Base-by-base conservation (phyloP, 2,888 invertebrate genomes). In the Harpalus rufipes region DNA sequence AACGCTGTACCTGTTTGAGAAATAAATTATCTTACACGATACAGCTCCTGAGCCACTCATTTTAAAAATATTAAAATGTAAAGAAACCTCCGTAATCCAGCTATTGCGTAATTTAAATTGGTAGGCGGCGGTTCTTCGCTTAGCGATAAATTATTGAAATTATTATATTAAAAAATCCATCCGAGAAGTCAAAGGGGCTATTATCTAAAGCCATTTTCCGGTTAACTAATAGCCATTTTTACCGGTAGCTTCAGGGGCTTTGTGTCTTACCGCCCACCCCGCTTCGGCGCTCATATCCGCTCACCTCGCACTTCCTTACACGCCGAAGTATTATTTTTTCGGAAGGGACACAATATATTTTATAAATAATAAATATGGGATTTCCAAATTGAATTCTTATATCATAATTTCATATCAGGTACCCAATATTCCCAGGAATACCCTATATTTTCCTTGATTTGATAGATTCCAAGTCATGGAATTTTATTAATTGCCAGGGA, bases 161-260 rank as follows among this genome's bases (percentile, higher is more conserved):
- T 93, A 94, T 94, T 94, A 93, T 94, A 94, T 94, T 94, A 94
- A 94, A 94, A 94, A 94, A 94, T 94, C 94, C 94, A 94, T 94
- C 94, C 93, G 92, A 93, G 93, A 92, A 93, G 93, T 93, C 93
- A 93, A 93, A 93, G 93, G 92, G 92, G 91, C 92, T 92, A 93
- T 91, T 90, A 91, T 91, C 90, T 90, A 88, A 88, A 89, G 91
- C 87, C 90, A 88, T 91, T 91, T 89, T 89, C 87, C 88, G 87
- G 88, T 89, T 90, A 90, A 90, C 90, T 90, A 89, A 90, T 89
- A 90, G 89, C 90, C 89, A 90, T 90, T 91, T 90, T 90, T 89
- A 89, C 90, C 89, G 88, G 91, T 90, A 90, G 91, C 86, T 91
- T 88, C 91, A 91, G 91, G 89, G 90, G 90, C 90, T 90, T 91